These are phyloP conservation scores for Numenius arquata DNA, from an alignment of 2,113 vertebrate species.

Conservation along the genomic window DNA sequence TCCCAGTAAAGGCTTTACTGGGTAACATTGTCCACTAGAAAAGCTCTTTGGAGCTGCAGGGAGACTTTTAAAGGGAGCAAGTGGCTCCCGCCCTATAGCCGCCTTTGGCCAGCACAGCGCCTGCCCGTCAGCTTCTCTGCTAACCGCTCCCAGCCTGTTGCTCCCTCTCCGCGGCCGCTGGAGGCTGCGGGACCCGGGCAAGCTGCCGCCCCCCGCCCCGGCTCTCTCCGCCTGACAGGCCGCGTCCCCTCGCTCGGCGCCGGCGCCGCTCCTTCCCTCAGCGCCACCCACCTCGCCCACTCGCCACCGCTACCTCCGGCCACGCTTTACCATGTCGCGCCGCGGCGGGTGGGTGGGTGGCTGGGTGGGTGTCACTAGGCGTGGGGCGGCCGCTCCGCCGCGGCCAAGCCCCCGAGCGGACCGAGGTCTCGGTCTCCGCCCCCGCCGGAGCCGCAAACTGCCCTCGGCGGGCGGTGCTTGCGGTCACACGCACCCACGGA, in stretches of 20 bases:
- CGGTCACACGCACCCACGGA: background rate
- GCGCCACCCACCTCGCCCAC: conserved; percentile 25
- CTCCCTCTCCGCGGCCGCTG: fast-evolving
- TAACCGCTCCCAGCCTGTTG: background rate
- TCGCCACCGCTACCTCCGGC: background rate
- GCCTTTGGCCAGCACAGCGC: background rate
- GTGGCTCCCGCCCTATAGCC: fast-evolving
- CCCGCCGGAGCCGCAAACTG: background rate
- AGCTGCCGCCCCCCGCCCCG: background rate
- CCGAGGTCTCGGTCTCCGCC: background rate
- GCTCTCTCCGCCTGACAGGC: background rate
- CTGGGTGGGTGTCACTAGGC: background rate
- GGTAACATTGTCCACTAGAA: background rate
- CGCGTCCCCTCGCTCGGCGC: background rate
- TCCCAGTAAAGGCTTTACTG: background rate
- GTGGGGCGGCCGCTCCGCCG: background rate
- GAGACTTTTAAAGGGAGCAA: background rate
- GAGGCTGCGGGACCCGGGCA: background rate
- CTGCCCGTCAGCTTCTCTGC: background rate
- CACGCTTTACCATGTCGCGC: background rate
- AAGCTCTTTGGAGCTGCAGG: background rate
- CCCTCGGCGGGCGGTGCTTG: background rate
- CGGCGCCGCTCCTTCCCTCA: background rate
- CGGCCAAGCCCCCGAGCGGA: background rate
- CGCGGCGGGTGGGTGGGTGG: background rate